Conservation (phyloP, 2,888 invertebrate genomes). For the Ramazzottius varieornatus region DNA sequence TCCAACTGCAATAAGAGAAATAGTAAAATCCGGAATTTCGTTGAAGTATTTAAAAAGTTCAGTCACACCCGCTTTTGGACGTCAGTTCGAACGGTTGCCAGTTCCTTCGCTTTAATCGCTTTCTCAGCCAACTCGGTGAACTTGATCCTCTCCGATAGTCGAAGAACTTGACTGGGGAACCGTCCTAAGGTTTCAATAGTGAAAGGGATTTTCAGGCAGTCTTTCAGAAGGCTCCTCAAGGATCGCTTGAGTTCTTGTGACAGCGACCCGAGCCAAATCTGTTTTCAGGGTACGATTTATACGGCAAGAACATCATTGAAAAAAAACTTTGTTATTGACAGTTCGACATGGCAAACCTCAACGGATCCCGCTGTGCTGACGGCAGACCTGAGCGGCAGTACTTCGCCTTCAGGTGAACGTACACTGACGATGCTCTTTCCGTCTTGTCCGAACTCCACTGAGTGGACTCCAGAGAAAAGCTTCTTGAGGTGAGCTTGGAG, state of each 20-base stretch:
- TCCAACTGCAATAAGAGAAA: background rate
- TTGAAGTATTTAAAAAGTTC: no score
- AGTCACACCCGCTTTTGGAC: constrained; percentile 15
- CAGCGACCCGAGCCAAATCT: constrained; percentile 42
- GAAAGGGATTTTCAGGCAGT: constrained; percentile 31
- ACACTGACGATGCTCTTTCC: constrained; percentile 37
- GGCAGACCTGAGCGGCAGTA: constrained; percentile 37
- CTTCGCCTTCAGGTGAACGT: constrained; percentile 46
- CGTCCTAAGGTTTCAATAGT: no score
- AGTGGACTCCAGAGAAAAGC: constrained; percentile 62
- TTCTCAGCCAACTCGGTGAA: constrained; percentile 4
- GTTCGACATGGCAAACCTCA: constrained; percentile 31
- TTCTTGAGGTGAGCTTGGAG: constrained; percentile 86
- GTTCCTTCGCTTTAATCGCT: background rate
- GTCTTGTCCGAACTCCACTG: constrained; percentile 37
- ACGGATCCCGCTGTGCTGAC: constrained; percentile 46
- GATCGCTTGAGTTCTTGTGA: constrained; percentile 54
- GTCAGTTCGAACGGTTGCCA: constrained; percentile 6
- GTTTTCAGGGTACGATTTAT: no score
- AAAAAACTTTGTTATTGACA: constrained; percentile 7
- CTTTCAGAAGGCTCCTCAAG: constrained; percentile 38
- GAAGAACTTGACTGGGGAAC: constrained; percentile 27
- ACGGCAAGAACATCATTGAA: no score
- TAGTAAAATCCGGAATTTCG: no score
- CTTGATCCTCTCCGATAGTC: constrained; percentile 20